These are phyloP conservation scores for Hylaea fasciaria DNA, from an alignment of 2,888 invertebrate species.

Conservation along the genomic window DNA sequence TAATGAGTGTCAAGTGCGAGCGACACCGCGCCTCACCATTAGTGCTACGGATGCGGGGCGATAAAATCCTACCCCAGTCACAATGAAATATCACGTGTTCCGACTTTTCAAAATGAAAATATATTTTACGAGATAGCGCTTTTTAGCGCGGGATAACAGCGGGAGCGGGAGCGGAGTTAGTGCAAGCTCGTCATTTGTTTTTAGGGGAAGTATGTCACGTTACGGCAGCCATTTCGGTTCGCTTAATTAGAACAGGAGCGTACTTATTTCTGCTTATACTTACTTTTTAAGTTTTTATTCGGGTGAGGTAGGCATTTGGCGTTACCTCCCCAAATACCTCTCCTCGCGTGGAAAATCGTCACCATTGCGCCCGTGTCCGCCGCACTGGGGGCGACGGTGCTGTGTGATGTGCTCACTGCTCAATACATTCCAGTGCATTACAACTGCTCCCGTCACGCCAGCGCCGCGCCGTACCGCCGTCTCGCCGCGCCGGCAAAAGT, in stretches of 20 bases:
- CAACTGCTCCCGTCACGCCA: too few species aligned
- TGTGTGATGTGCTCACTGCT: too few species aligned
- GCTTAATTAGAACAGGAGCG: slow-evolving; percentile 2
- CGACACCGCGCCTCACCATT: slow-evolving; percentile 50
- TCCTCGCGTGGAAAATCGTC: too few species aligned
- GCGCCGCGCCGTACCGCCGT: too few species aligned
- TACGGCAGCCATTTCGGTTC: slow-evolving; percentile 3
- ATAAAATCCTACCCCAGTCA: slow-evolving; percentile 40
- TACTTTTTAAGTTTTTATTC: too few species aligned
- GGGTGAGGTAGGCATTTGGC: too few species aligned
- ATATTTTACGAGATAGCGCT: slow-evolving; percentile 39
- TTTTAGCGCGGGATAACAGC: slow-evolving; percentile 23
- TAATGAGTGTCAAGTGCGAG: slow-evolving; percentile 56
- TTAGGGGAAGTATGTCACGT: slow-evolving; percentile 4
- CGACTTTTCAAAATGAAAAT: slow-evolving; percentile 44
- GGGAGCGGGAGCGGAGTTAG: slow-evolving; percentile 6
- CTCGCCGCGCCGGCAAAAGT: too few species aligned
- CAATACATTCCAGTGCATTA: too few species aligned
- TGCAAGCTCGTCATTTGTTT: slow-evolving; percentile 19
- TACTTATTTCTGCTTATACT: too few species aligned
- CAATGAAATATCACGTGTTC: slow-evolving; percentile 46
- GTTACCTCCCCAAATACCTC: too few species aligned
- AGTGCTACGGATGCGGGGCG: slow-evolving; percentile 40
- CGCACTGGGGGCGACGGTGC: too few species aligned
- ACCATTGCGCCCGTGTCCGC: too few species aligned